phyloP scores from a whole-genome alignment of 2,888 invertebrate species.

The Pocota personata region DNA sequence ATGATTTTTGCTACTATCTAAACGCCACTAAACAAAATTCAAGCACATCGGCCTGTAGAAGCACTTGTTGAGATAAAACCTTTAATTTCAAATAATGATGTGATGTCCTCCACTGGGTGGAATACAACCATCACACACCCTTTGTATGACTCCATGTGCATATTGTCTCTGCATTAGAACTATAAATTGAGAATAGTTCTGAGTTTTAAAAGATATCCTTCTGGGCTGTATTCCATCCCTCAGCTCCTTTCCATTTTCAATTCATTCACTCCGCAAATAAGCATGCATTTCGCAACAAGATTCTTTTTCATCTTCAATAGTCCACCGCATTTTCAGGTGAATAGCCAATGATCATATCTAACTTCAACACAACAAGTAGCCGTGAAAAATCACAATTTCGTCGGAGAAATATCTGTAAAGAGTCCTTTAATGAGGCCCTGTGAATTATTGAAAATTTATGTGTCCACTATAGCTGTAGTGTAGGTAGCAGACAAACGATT shows the following conservation, averaged over 20 bases:
- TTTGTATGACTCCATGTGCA: no score
- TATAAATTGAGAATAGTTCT: no score
- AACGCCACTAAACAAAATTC: no score
- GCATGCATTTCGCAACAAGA: constrained; percentile 26
- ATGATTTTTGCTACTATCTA: no score
- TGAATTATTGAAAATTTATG: constrained; percentile 72
- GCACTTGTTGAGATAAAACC: no score
- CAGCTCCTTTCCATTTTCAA: neutral
- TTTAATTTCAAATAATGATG: no score
- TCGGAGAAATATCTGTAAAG: constrained; percentile 36
- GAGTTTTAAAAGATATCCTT: no score
- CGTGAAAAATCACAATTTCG: constrained; percentile 58
- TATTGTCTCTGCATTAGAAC: no score
- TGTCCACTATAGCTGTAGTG: constrained; percentile 18
- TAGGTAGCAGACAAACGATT: constrained; percentile 48
- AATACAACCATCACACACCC: no score
- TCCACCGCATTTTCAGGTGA: constrained; percentile 10
- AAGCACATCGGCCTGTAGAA: no score
- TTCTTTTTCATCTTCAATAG: neutral
- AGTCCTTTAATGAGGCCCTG: constrained; percentile 64
- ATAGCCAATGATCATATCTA: constrained; percentile 47
- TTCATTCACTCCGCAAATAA: neutral
- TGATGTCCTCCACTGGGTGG: no score
- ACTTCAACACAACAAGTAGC: constrained; percentile 63
- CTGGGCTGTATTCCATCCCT: neutral